Conservation (phyloP, 2,797 vertebrate genomes). For the Catharus ustulatus region DNA sequence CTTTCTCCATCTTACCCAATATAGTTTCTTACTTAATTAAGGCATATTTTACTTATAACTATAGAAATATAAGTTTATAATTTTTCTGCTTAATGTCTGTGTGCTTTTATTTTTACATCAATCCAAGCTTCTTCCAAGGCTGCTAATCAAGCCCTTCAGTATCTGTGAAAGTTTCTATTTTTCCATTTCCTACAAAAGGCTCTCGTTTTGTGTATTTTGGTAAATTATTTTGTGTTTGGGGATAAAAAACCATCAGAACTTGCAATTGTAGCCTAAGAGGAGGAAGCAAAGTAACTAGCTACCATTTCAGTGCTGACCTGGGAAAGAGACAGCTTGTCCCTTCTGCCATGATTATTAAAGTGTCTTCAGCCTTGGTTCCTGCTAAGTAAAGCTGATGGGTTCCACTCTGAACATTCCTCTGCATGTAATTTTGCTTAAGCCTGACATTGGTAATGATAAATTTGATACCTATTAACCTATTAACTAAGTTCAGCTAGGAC, state of each 20-base stretch:
- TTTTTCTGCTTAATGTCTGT: too few species aligned
- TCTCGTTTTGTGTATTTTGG: neutral
- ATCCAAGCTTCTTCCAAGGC: too few species aligned
- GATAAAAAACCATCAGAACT: neutral
- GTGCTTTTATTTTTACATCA: too few species aligned
- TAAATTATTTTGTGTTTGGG: neutral
- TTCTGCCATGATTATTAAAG: neutral
- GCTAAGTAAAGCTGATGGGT: neutral
- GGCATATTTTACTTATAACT: too few species aligned
- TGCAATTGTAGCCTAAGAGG: neutral
- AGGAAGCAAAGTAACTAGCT: neutral
- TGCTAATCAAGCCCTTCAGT: too few species aligned
- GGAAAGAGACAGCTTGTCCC: neutral
- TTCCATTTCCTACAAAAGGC: too few species aligned
- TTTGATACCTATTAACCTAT: neutral
- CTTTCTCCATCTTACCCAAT: too few species aligned
- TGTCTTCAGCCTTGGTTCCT: neutral
- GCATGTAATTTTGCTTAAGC: neutral
- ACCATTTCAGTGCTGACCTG: neutral
- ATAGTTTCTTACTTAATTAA: too few species aligned
- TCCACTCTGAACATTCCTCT: neutral
- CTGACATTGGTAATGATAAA: neutral
- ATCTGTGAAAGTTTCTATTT: too few species aligned
- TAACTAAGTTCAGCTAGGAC: neutral
- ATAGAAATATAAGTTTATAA: too few species aligned